These are phyloP conservation scores for Drosophila pallidifrons DNA, from an alignment of 1,140 invertebrate species.

Conservation along the genomic window DNA sequence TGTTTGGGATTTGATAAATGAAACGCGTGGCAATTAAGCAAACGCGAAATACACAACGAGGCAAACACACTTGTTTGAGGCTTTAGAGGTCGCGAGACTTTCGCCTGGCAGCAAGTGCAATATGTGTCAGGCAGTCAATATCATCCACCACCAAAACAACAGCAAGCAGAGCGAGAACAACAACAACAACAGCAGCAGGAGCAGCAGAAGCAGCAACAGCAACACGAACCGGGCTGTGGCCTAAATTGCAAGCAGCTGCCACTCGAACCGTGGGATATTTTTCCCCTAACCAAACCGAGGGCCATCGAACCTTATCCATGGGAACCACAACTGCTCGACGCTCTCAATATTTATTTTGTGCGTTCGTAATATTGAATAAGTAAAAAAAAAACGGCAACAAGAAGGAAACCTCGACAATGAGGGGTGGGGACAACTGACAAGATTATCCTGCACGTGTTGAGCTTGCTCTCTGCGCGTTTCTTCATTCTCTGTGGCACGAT, in stretches of 20 bases:
- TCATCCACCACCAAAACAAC: conserved; percentile 43
- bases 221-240: conserved; percentile 71
- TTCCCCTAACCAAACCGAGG: conserved; percentile 66
- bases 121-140: conserved; percentile 65
- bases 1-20: conserved; percentile 38
- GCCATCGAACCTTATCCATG: conserved; percentile 81
- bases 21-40: conserved; percentile 73
- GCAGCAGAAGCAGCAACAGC: conserved; percentile 27
- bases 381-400: conserved; percentile 30
- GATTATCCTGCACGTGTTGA: conserved; percentile 82
- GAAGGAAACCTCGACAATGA: conserved; percentile 45
- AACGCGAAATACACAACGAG: conserved; percentile 32
- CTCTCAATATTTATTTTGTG: conserved; percentile 81
- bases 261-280: conserved; percentile 84
- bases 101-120: conserved; percentile 67
- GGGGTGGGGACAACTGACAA: conserved; percentile 50
- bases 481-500: conserved; percentile 2
- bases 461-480: conserved; percentile 57
- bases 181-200: conserved; percentile 23
- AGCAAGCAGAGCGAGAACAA: conserved; percentile 34
- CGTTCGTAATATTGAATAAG: conserved; percentile 71
- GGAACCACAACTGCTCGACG: conserved; percentile 84
- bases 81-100: conserved; percentile 50
- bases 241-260: conserved; percentile 85
- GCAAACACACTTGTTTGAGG: conserved; percentile 38